Base-by-base conservation (phyloP, 2,113 vertebrate genomes). In the Drymodes brunneopygia region DNA sequence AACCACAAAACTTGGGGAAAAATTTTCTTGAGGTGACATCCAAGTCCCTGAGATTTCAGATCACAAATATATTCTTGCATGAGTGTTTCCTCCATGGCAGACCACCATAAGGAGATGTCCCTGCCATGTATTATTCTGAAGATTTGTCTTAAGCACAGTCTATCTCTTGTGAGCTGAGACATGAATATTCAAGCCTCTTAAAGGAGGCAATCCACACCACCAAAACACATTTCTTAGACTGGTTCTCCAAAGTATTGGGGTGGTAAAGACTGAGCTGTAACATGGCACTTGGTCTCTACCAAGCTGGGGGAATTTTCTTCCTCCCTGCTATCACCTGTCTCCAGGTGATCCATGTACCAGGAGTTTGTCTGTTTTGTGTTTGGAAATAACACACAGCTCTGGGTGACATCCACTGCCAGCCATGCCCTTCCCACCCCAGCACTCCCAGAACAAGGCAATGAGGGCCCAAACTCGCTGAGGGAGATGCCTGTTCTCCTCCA, bases 221-320 rank as follows among this genome's bases (percentile, higher is more conserved):
- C 28, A 2, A 65, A 78, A 78, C 12, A 44, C 23, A 29, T 73
- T 89, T 78, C 50, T 73, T 35, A 61, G 50, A 16, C 20, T 45
- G n/a, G 27, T 5, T 90, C 3, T 38, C 3, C 2, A 31, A 19
- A 45, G 16, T 8, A 57, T 14, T 74, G 40, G 50, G 4, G 13
- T 60, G 29, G 29, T 23, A 38, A 27, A 79, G 23, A 61, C 31
- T 3, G 15, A 81, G 31, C 6, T 10, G 23, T 11, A 81, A 28
- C 14, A 12, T 1, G 17, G 9, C 40, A 35, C 24, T 90, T 0
- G 0, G 15, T 51, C 13, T 72, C 23, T 66, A 27, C 19, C 1
- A 23, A 25, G 17, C 22, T 58, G 50, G 18, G 28, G 80, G 24
- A 65, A 47, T 36, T 51, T 44, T 27, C 35, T 27, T 21, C 4